Conservation (phyloP, 2,888 invertebrate genomes). For the Rhaphigaster nebulosa region DNA sequence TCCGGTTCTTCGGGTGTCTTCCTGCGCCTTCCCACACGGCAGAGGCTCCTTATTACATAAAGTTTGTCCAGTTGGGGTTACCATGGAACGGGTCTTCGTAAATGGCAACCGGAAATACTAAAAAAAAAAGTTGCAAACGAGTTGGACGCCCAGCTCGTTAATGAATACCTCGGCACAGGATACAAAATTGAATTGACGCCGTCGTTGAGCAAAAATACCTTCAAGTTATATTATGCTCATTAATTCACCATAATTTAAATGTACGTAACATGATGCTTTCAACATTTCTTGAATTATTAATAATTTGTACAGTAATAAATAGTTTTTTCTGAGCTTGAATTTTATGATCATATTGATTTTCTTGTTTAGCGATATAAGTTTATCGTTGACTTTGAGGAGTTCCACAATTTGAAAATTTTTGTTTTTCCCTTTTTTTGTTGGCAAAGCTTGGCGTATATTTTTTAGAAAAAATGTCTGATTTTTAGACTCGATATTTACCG, state of each 20-base stretch:
- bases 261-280: too few relatives aligned
- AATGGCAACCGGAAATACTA: neutral
- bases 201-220: neutral
- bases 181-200: neutral
- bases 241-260: neutral
- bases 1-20: conserved; percentile 41
- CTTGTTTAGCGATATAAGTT: too few relatives aligned
- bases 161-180: neutral
- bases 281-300: too few relatives aligned
- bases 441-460: too few relatives aligned
- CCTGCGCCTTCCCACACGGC: neutral
- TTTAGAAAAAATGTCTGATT: too few relatives aligned
- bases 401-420: too few relatives aligned
- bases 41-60: neutral
- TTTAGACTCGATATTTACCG: too few relatives aligned
- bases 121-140: neutral
- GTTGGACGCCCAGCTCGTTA: neutral
- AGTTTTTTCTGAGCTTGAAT: too few relatives aligned
- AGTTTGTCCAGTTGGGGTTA: neutral
- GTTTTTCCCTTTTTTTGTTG: too few relatives aligned
- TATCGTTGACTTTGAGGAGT: too few relatives aligned
- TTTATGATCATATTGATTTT: too few relatives aligned
- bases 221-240: neutral
- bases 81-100: neutral
- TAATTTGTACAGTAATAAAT: too few relatives aligned